phyloP scores from a whole-genome alignment of 2,888 invertebrate genomes.

The Phyto melanocephala region DNA sequence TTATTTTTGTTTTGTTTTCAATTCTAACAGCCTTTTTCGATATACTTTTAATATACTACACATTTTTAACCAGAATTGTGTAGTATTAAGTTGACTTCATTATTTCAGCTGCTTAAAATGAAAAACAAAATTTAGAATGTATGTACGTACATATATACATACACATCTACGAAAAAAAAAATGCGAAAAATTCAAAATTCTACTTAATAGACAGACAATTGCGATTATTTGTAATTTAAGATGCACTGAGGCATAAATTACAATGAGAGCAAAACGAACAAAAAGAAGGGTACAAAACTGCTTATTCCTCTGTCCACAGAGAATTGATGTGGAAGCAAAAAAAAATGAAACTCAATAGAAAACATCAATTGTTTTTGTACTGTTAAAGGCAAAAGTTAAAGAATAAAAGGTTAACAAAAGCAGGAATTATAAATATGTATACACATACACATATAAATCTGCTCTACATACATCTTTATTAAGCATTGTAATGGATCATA shows the following conservation, averaged over 20 bases:
- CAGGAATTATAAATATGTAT: slow-evolving; percentile 14
- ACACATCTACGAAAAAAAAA: too few relatives aligned
- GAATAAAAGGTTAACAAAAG: slow-evolving; percentile 58
- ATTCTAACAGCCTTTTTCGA: slow-evolving; percentile 48
- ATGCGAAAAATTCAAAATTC: slow-evolving; percentile 45
- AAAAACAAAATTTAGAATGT: slow-evolving; percentile 23
- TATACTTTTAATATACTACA: slow-evolving; percentile 60
- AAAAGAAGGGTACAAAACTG: slow-evolving; percentile 40
- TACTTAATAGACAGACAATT: slow-evolving; percentile 67
- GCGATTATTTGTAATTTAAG: slow-evolving; percentile 77
- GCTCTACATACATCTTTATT: background rate
- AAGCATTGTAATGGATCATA: slow-evolving; percentile 57
- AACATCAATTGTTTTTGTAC: slow-evolving; percentile 56
- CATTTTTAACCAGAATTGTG: slow-evolving; percentile 36
- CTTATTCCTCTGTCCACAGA: slow-evolving; percentile 1
- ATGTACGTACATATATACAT: too few relatives aligned
- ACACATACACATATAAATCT: background rate
- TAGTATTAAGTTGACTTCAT: slow-evolving; percentile 69
- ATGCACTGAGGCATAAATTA: slow-evolving; percentile 75
- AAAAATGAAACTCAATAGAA: slow-evolving; percentile 20
- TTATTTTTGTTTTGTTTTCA: background rate
- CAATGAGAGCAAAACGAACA: slow-evolving; percentile 56
- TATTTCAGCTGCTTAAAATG: slow-evolving; percentile 75
- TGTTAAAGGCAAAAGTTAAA: slow-evolving; percentile 64
- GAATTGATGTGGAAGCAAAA: background rate